Percentiles rank a stretch among this genome's conserved stretches.
phyloP scores from a whole-genome alignment of 2,888 invertebrate species.

The Volucella bombylans region DNA sequence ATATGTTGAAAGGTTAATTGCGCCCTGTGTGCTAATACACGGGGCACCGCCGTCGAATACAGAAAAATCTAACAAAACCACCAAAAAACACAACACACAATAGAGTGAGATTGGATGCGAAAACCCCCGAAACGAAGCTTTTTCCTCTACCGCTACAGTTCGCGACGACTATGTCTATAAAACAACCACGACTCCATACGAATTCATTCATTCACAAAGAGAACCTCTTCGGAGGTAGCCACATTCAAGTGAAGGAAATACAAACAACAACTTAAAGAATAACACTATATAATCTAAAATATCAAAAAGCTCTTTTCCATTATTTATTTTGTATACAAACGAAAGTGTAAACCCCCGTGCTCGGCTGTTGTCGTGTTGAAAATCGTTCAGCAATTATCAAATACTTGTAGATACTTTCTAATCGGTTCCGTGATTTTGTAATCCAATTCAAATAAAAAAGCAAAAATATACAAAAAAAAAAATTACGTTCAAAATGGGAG shows the following conservation, averaged over 20 bases:
- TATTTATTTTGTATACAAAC: conserved; percentile 20
- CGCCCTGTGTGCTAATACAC: conserved; percentile 14
- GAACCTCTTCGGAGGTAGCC: conserved; percentile 54
- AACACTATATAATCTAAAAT: not conserved
- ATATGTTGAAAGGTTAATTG: conserved; percentile 20
- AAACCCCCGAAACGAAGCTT: conserved; percentile 68
- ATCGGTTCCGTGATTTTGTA: conserved; percentile 31
- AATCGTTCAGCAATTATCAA: not conserved
- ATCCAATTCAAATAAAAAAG: too few relatives aligned
- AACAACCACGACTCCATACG: conserved; percentile 36
- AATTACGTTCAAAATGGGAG: conserved; percentile 40
- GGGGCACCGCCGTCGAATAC: conserved; percentile 24
- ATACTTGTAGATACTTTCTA: conserved; percentile 12
- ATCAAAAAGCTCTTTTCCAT: conserved; percentile 47
- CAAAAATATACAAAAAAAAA: too few relatives aligned
- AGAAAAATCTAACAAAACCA: conserved; percentile 52
- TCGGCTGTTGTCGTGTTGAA: conserved; percentile 10
- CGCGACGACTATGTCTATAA: conserved; percentile 53
- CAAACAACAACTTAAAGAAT: conserved; percentile 27
- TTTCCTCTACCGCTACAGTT: conserved; percentile 14
- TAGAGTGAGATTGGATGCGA: conserved; percentile 49
- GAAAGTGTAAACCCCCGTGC: conserved; percentile 61
- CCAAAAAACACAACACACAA: conserved; percentile 50
- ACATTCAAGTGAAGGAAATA: conserved; percentile 5
- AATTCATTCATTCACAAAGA: conserved; percentile 61